Evolutionary conservation across 30 jellyfish, hydroid and myxozoan genomes (phyloP).

Genomic region (Cassiopea xamachana): DNA sequence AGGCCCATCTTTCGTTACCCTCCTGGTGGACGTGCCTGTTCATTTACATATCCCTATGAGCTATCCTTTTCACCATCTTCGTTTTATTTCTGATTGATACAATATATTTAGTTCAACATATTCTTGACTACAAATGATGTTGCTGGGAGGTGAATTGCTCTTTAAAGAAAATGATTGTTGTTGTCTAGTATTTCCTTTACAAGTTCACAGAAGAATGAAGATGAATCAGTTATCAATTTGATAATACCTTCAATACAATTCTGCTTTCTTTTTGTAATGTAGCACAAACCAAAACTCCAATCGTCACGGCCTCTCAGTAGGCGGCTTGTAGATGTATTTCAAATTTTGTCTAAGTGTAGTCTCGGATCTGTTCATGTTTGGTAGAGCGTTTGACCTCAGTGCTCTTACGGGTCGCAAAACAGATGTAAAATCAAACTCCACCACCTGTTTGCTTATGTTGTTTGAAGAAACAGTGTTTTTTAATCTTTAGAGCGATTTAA

Average conservation of each 20-base stretch:
- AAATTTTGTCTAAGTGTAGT: background rate
- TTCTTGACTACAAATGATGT: no score
- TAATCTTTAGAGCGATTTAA: background rate
- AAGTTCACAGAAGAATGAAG: no score
- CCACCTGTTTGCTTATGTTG: conserved; percentile 37
- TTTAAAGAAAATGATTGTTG: no score
- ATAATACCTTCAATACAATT: background rate
- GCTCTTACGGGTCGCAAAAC: conserved; percentile 70
- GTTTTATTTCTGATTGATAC: no score
- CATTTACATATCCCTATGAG: no score
- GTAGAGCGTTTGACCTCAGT: conserved; percentile 59
- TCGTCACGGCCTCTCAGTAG: background rate
- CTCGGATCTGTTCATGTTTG: background rate
- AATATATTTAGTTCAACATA: no score
- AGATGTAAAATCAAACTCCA: background rate
- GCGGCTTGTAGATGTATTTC: conserved; percentile 12
- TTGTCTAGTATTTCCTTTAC: no score
- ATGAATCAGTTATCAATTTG: no score
- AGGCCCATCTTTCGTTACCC: no score
- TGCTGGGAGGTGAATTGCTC: no score
- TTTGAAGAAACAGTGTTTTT: conserved; percentile 11
- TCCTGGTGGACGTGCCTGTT: no score
- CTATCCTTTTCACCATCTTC: no score
- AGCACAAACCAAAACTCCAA: background rate
- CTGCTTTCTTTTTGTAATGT: background rate